Base-by-base conservation (phyloP, 2,113 vertebrate species). In the Nasalis larvatus region DNA sequence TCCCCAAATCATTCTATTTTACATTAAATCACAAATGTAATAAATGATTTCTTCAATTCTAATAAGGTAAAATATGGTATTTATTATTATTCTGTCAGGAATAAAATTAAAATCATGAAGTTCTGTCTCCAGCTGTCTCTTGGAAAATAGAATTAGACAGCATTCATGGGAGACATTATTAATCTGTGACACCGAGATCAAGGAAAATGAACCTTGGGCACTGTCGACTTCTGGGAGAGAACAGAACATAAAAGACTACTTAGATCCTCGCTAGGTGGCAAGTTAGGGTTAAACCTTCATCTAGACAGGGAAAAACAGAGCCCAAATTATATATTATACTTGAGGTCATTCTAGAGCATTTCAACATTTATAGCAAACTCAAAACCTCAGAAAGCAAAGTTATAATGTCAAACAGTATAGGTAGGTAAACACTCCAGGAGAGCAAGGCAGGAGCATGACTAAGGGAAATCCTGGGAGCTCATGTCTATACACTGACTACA, bases 11-110 rank as follows among this genome's bases (percentile, higher is more conserved):
- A 88, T 7, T 23, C 58, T 37, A 90, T 47, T 86, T 92, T 92
- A 86, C 42, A 95, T 76, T 88, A 85, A 76, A 97, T 73, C 17
- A 78, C 35, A 91, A 96, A 76, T 69, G 7, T 21, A 88, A 88
- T 68, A 80, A 86, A 93, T 30, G 35, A 93, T 52, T 81, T 91
- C 12, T 77, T 91, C 40, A 91, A 89, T 60, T 93, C 54, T 6
- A 8, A 77, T 74, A 88, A 80, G n/a, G 23, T n/a, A 95, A 92
- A 96, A 78, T 2, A 40, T 18, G 30, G 1, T 27, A 74, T 54
- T 91, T 80, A 81, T 45, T 87, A 87, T 68, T 86, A 81, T 68
- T 81, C 49, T 91, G 66, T 40, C 37, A 76, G 77, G 80, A 87
- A 77, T 0, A 89, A 25, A 86, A 84, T 14, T 81, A 69, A 92